Conservation (phyloP, 2,797 vertebrate genomes). For the Mormyrus proboscirostris region DNA sequence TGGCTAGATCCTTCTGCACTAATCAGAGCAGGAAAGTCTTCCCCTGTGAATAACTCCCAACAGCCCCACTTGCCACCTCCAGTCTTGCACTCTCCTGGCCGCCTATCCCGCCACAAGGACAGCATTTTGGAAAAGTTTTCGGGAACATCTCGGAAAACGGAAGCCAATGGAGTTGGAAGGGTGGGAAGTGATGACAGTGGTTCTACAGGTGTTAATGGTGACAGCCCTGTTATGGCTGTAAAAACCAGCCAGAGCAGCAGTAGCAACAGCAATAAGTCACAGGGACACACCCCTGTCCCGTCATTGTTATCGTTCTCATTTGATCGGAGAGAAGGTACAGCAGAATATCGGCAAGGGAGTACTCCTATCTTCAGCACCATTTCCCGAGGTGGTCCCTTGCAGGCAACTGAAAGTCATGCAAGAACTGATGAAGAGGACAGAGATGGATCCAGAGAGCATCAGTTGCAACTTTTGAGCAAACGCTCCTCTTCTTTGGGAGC, state of each 20-base stretch:
- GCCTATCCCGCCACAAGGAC: conserved; percentile 68
- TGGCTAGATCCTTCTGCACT: conserved; percentile 66
- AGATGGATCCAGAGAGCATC: conserved; percentile 52
- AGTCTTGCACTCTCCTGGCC: conserved; percentile 67
- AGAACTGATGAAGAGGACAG: conserved; percentile 54
- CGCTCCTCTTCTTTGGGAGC: conserved; percentile 41
- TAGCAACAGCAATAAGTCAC: conserved; percentile 45
- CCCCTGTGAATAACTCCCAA: conserved; percentile 57
- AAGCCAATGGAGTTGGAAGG: conserved; percentile 53
- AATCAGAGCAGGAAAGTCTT: conserved; percentile 51
- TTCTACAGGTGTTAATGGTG: conserved; percentile 36
- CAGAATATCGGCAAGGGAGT: conserved; percentile 47
- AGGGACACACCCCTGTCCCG: conserved; percentile 51
- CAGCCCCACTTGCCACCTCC: conserved; percentile 60
- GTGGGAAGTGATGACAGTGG: conserved; percentile 45
- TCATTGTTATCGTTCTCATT: conserved; percentile 47
- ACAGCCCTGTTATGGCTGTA: not conserved
- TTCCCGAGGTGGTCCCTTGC: conserved; percentile 51
- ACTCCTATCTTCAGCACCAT: conserved; percentile 54
- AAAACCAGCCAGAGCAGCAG: conserved; percentile 39
- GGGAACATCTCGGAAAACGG: conserved; percentile 53
- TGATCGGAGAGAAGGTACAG: conserved; percentile 55
- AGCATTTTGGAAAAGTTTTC: conserved; percentile 52
- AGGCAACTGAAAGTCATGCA: conserved; percentile 51
- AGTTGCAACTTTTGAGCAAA: conserved; percentile 46